Evolutionary conservation across 2,113 vertebrate genomes (phyloP).

Genomic region (Crypturellus undulatus): DNA sequence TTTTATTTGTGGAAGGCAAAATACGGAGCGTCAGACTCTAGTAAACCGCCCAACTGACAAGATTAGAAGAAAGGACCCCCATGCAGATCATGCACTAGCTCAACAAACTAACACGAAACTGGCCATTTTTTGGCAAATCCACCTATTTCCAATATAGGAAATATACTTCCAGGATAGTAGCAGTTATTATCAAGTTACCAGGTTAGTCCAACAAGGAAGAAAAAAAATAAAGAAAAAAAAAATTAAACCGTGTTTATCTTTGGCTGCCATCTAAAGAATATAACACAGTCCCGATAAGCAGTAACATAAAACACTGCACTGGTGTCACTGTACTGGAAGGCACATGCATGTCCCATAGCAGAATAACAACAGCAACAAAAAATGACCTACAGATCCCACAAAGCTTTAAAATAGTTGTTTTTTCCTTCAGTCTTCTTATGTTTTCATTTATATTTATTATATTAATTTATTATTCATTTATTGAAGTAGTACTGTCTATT

Average conservation of each 20-base stretch:
- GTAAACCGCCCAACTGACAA: neutral
- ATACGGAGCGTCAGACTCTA: neutral
- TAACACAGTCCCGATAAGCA: slow-evolving; percentile 55
- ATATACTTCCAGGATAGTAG: slow-evolving; percentile 15
- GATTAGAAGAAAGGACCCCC: neutral
- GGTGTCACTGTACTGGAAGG: slow-evolving; percentile 10
- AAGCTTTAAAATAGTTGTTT: neutral
- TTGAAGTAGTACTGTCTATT: neutral
- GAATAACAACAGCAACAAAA: neutral
- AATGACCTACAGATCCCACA: neutral
- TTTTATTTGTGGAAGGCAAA: neutral
- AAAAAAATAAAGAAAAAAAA: too few relatives aligned
- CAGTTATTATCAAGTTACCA: neutral
- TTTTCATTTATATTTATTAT: neutral
- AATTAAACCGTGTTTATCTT: slow-evolving; percentile 47
- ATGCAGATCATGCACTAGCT: neutral
- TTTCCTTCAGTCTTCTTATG: neutral
- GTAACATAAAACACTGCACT: slow-evolving; percentile 49
- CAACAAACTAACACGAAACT: neutral
- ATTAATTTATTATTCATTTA: neutral
- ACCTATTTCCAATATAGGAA: neutral
- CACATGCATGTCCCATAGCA: neutral
- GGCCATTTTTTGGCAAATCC: neutral
- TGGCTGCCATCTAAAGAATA: slow-evolving; percentile 47
- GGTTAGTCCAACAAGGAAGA: slow-evolving; percentile 23